Evolutionary conservation across 2,113 vertebrate genomes (phyloP).

Genomic region (Scolopax mira): DNA sequence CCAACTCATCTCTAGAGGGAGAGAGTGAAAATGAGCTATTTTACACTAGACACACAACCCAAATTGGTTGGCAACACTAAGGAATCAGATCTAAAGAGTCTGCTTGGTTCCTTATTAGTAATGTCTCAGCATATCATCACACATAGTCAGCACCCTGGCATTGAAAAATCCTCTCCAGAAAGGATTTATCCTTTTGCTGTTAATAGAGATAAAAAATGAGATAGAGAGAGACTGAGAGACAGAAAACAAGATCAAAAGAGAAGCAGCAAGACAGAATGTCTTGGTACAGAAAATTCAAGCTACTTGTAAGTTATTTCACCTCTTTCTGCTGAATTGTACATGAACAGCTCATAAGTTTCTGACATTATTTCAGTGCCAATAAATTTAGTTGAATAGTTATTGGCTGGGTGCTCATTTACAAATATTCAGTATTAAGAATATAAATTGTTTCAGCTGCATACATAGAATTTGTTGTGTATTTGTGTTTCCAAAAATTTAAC

Average conservation of each 20-base stretch:
- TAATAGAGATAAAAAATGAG: neutral
- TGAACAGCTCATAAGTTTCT: conserved; percentile 6
- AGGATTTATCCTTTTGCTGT: neutral
- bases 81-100: neutral
- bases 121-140: neutral
- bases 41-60: neutral
- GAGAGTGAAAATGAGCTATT: neutral
- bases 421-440: neutral
- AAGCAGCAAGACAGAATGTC: neutral
- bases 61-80: neutral
- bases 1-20: neutral
- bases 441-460: conserved; percentile 1
- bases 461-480: neutral
- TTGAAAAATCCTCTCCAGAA: neutral
- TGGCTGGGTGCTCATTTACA: neutral
- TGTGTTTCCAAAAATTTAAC: neutral
- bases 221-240: neutral
- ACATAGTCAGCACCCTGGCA: neutral
- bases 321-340: neutral
- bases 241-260: neutral
- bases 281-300: neutral
- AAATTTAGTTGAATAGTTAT: conserved; percentile 2
- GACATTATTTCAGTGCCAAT: neutral
- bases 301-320: neutral
- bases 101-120: neutral